These are phyloP conservation scores for Sorex araneus DNA, from an alignment of 2,113 vertebrate genomes.

Conservation along the genomic window DNA sequence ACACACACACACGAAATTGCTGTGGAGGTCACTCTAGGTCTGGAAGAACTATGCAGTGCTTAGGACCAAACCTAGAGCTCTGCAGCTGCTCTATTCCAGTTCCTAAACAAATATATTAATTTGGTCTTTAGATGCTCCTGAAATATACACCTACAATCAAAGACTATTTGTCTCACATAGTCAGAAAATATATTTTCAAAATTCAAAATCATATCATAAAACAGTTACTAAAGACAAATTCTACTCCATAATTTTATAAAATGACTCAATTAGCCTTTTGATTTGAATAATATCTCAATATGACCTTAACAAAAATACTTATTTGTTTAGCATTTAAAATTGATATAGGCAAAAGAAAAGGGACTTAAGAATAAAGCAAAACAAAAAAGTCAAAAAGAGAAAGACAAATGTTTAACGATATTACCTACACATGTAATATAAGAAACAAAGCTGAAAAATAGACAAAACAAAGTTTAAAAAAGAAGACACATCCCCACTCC, in stretches of 20 bases:
- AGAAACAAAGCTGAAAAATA: too few relatives aligned
- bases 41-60: too few relatives aligned
- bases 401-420: too few relatives aligned
- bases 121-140: background rate
- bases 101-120: background rate
- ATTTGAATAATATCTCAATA: slow-evolving; percentile 10
- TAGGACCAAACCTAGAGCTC: too few relatives aligned
- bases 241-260: slow-evolving; percentile 20
- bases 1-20: background rate
- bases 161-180: background rate
- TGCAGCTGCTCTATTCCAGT: too few relatives aligned
- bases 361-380: too few relatives aligned
- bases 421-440: too few relatives aligned
- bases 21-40: too few relatives aligned
- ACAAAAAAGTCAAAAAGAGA: too few relatives aligned
- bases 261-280: background rate
- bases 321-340: slow-evolving; percentile 11
- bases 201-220: slow-evolving; percentile 32
- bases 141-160: background rate
- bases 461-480: too few relatives aligned
- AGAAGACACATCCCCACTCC: too few relatives aligned
- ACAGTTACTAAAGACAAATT: slow-evolving; percentile 28
- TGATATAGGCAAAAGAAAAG: background rate
- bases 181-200: slow-evolving; percentile 3
- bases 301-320: slow-evolving; percentile 26